Evolutionary conservation across 2,888 invertebrate genomes (phyloP).

Genomic region (Clusia tigrina): DNA sequence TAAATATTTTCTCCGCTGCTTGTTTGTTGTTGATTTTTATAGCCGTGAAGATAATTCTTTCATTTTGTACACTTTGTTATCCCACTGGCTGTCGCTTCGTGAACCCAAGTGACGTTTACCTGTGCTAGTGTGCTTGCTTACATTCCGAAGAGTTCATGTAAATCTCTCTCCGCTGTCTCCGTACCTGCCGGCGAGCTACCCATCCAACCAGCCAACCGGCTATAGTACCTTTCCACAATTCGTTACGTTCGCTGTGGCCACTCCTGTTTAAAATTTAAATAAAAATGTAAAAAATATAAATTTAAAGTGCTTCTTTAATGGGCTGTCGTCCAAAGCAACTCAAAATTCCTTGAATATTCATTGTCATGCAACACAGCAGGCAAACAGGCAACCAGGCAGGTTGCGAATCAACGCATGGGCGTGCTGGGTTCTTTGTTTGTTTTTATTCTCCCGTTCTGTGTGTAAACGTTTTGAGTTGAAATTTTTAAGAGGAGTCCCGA

Average conservation of each 20-base stretch:
- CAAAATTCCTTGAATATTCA: not conserved
- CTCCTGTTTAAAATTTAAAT: conserved; percentile 45
- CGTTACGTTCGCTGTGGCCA: conserved; percentile 52
- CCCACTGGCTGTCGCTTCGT: not conserved
- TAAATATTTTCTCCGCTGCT: conserved; percentile 51
- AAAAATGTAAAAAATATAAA: not conserved
- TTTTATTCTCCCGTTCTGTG: too few relatives aligned
- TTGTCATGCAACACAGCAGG: not conserved
- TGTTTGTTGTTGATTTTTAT: too few relatives aligned
- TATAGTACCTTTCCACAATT: conserved; percentile 39
- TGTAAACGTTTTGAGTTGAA: too few relatives aligned
- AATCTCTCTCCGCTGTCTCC: too few relatives aligned
- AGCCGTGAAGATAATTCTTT: conserved; percentile 42
- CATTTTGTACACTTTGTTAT: conserved; percentile 11
- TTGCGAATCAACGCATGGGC: too few relatives aligned
- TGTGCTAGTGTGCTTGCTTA: not conserved
- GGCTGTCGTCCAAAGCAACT: not conserved
- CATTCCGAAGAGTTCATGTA: conserved; percentile 45
- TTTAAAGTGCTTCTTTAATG: not conserved
- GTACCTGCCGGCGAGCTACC: conserved; percentile 24
- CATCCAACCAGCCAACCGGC: conserved; percentile 1
- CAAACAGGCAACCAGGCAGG: too few relatives aligned
- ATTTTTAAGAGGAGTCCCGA: too few relatives aligned
- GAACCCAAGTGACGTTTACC: not conserved
- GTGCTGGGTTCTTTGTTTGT: too few relatives aligned